phyloP scores from a whole-genome alignment of 92 coral and sea anemone species.

The Nematostella vectensis region DNA sequence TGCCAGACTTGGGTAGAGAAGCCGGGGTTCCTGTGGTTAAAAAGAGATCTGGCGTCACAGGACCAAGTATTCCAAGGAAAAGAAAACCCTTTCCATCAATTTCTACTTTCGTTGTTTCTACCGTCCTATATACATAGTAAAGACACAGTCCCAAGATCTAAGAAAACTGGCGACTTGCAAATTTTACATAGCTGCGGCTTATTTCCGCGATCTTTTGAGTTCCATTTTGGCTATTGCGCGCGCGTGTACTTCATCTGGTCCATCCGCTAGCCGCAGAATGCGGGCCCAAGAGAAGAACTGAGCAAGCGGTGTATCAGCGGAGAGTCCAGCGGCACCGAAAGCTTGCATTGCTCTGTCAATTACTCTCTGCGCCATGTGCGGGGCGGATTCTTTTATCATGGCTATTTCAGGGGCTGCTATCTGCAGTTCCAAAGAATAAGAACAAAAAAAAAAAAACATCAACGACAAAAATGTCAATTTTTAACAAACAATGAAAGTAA shows the following conservation, averaged over 20 bases:
- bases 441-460: background rate
- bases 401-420: conserved; percentile 94
- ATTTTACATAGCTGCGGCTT: too few species aligned
- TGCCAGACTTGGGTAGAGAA: too few species aligned
- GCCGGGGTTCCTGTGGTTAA: too few species aligned
- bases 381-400: conserved; percentile 86
- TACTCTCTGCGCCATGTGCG: conserved; percentile 91
- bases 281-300: conserved; percentile 93
- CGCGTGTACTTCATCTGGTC: conserved; percentile 94
- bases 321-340: conserved; percentile 89
- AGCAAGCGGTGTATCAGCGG: conserved; percentile 84
- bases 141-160: too few species aligned
- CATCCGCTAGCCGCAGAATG: conserved; percentile 89
- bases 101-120: too few species aligned
- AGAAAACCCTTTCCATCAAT: too few species aligned
- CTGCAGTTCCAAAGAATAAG: conserved; percentile 14
- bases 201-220: conserved; percentile 20
- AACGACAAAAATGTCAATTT: too few species aligned
- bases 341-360: conserved; percentile 99
- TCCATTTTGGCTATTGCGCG: conserved; percentile 85
- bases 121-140: too few species aligned
- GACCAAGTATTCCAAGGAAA: too few species aligned
- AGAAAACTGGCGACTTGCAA: too few species aligned
- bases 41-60: too few species aligned
- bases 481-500: too few species aligned